These are phyloP conservation scores for Pristiophorus japonicus DNA, from an alignment of 2,113 vertebrate genomes.

Conservation along the genomic window DNA sequence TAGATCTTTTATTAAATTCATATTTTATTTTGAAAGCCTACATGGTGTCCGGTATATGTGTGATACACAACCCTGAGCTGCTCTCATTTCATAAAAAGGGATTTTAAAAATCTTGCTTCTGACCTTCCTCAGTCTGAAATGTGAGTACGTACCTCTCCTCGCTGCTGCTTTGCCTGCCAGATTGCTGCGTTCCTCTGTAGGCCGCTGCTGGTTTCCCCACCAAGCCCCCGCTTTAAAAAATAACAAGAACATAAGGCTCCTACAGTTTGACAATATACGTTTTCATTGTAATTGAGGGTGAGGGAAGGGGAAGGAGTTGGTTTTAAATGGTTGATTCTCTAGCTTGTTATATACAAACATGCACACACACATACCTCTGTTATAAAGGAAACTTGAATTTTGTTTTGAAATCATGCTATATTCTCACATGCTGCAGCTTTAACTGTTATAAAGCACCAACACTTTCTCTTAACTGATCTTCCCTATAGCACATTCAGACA, in stretches of 20 bases:
- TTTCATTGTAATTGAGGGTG: not conserved
- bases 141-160: slow-evolving; percentile 35
- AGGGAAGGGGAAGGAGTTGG: not conserved
- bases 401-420: not conserved
- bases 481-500: not conserved
- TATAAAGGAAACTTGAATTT: not conserved
- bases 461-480: not conserved
- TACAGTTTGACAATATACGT: slow-evolving; percentile 26
- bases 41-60: not conserved
- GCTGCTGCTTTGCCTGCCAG: slow-evolving; percentile 31
- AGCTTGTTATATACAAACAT: not conserved
- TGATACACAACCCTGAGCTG: not conserved
- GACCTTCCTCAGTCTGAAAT: not conserved
- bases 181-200: slow-evolving; percentile 24
- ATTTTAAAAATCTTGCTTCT: not conserved
- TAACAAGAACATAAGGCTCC: slow-evolving; percentile 36
- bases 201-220: slow-evolving; percentile 36
- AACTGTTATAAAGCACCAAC: not conserved
- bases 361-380: not conserved
- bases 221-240: slow-evolving; percentile 38
- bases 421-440: not conserved
- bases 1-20: not conserved
- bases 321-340: not conserved
- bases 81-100: not conserved
- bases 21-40: not conserved